Base-by-base conservation (phyloP, 1,140 invertebrate genomes). In the Oreohelix idahoensis region DNA sequence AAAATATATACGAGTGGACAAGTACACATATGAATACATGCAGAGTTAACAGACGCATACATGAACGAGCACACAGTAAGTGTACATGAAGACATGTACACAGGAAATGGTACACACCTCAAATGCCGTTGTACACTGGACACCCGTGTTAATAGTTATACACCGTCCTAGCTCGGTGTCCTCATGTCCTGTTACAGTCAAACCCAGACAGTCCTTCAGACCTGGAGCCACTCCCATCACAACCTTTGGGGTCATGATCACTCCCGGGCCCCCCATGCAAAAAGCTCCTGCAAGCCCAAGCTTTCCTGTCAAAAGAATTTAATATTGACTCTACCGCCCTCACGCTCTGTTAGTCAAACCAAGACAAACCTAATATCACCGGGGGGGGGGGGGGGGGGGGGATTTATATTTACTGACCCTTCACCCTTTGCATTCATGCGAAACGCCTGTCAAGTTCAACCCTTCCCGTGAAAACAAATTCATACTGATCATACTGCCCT, bases 141-240 rank as follows among this genome's bases (percentile, higher is more conserved):
- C 96, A 23, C 97, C 96, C 13, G 81, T 97, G 92, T 96, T 98
- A 89, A 96, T 96, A 86, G 96, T 95, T 17, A 99, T 96, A 92
- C 98, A 99, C 73, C 98, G 93, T 26, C 98, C 98, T 74, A 99
- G 93, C 93, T 99, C 98, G 2, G 99, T 97, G 92, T 99, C 98
- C 92, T 99, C 98, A 92, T 99, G 98, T 0, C 95, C 96, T 0
- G 98, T 98, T 90, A 97, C 97, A 93, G 92, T 98, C 96, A 88
- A 95, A 95, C 58, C 99, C 92, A 90, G 98, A 99, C 42, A 88
- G 71, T 74, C 89, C 29, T 69, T 58, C 29, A 79, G 36, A 58
- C 77, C 77, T 26, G 77, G 77, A 4, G 89, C 92, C 13, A 94
- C 81, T n/a, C 84, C 74, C 42, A 86, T 83, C 38, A 94, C 84